Base-by-base conservation (phyloP, 2,113 vertebrate genomes). In the Hiodon tergisus region DNA sequence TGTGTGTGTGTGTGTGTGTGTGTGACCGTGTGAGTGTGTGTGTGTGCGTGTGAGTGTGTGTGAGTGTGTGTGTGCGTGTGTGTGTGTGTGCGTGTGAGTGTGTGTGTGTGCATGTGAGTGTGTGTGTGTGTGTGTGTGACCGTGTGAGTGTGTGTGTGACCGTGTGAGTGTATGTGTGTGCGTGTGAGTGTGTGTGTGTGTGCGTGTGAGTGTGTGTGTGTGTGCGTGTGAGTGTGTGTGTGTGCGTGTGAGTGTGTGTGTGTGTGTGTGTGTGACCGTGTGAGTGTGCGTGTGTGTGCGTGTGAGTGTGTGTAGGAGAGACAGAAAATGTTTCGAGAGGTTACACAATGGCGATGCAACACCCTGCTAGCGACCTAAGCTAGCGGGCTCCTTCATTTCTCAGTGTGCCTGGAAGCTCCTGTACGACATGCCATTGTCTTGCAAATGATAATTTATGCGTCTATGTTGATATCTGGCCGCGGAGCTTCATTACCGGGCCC, bases 381-480 rank as follows among this genome's bases (percentile, higher is more conserved):
- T 31, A 31, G 31, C 31, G 31, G 31, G 31, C 31, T 31, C 31
- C 31, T 31, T 31, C 31, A 31, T 31, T 31, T 31, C 31, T 31
- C 31, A 31, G 31, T 31, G 31, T 31, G 31, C 31, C 31, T 31
- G 31, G 31, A 31, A 31, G 31, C 31, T 31, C 31, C 84, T 78
- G 75, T 83, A 85, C 82, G 84, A 83, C 86, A 81, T 81, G 89
- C 89, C 90, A 90, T 79, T 77, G 85, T 81, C 83, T 85, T 80
- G 85, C 86, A 90, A 89, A 91, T 85, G 81, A 88, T 88, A 84
- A 89, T 90, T 90, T 87, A 89, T 89, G 88, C 83, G 61, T 82
- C 83, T 79, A 51, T 74, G 82, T 86, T 88, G 85, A 92, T 89
- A 87, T 82, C 78, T 69, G 82, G 82, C 87, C 85, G 86, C 60